These are phyloP conservation scores for Drosophila repleta DNA, from an alignment of 1,140 invertebrate genomes.

Conservation along the genomic window DNA sequence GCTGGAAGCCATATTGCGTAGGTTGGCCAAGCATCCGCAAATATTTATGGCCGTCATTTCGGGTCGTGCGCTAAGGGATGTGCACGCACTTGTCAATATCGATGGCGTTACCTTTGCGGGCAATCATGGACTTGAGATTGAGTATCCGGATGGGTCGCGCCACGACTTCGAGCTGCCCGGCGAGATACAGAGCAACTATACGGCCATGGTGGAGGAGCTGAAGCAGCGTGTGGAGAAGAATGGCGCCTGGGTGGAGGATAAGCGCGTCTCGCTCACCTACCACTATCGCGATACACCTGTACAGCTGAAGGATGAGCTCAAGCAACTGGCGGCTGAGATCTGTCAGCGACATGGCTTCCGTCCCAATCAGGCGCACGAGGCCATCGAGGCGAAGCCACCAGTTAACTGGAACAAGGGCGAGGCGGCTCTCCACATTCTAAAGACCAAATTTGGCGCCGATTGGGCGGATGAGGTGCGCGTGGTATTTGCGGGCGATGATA, in stretches of 20 bases:
- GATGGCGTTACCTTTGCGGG: conserved; percentile 94
- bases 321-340: conserved; percentile 87
- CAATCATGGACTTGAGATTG: conserved; percentile 94
- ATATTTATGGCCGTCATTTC: conserved; percentile 94
- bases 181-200: conserved; percentile 92
- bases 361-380: conserved; percentile 91
- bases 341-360: conserved; percentile 91
- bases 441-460: conserved; percentile 93
- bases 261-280: conserved; percentile 93
- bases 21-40: conserved; percentile 92
- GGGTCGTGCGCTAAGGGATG: conserved; percentile 92
- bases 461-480: conserved; percentile 94
- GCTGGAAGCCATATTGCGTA: conserved; percentile 91
- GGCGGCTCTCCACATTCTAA: conserved; percentile 94
- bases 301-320: conserved; percentile 86
- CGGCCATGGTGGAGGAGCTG: conserved; percentile 89
- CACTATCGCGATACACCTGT: conserved; percentile 93
- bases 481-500: conserved; percentile 95
- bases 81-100: conserved; percentile 94
- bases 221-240: conserved; percentile 92
- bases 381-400: conserved; percentile 94
- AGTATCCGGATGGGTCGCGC: conserved; percentile 94
- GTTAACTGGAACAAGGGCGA: conserved; percentile 95
- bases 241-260: conserved; percentile 96
- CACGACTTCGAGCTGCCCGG: conserved; percentile 94